Conservation (phyloP, 2,888 invertebrate species). For the Drosophila setosimentum region DNA sequence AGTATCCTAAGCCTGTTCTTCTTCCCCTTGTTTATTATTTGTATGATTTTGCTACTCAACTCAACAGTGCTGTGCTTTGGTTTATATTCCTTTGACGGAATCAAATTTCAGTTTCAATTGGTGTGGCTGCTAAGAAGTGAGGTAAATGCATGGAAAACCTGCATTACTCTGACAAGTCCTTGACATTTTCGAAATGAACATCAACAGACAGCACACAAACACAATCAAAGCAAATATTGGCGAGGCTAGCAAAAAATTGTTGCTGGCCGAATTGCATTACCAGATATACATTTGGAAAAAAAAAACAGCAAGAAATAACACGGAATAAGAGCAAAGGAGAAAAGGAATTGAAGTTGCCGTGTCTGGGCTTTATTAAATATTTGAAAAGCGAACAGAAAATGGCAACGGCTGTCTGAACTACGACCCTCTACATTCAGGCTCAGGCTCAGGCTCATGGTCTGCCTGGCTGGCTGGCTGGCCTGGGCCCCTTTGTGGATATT, state of each 20-base stretch:
- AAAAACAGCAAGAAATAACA: not conserved
- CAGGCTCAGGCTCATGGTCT: not conserved
- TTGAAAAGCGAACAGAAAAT: slow-evolving; percentile 61
- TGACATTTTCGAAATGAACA: slow-evolving; percentile 74
- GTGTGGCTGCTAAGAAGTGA: slow-evolving; percentile 31
- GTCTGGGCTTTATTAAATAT: slow-evolving; percentile 75
- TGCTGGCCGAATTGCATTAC: slow-evolving; percentile 49
- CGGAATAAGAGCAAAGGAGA: slow-evolving; percentile 4
- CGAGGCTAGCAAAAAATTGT: slow-evolving; percentile 65
- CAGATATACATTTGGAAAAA: slow-evolving; percentile 36
- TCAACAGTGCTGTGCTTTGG: not conserved
- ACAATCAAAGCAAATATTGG: slow-evolving; percentile 15
- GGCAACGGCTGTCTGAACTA: slow-evolving; percentile 54
- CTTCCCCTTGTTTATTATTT: too few species aligned
- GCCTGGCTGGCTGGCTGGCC: not conserved
- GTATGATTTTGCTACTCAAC: not conserved
- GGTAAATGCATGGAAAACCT: slow-evolving; percentile 70
- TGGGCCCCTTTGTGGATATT: slow-evolving; percentile 70
- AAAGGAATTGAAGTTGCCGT: slow-evolving; percentile 58
- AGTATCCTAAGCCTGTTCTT: too few species aligned
- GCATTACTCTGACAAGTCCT: slow-evolving; percentile 71
- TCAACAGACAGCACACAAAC: slow-evolving; percentile 21
- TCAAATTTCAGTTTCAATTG: slow-evolving; percentile 47
- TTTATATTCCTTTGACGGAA: slow-evolving; percentile 49
- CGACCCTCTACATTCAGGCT: slow-evolving; percentile 3